These are phyloP conservation scores for Esox masquinongy DNA, from an alignment of 2,797 vertebrate genomes.

Conservation along the genomic window DNA sequence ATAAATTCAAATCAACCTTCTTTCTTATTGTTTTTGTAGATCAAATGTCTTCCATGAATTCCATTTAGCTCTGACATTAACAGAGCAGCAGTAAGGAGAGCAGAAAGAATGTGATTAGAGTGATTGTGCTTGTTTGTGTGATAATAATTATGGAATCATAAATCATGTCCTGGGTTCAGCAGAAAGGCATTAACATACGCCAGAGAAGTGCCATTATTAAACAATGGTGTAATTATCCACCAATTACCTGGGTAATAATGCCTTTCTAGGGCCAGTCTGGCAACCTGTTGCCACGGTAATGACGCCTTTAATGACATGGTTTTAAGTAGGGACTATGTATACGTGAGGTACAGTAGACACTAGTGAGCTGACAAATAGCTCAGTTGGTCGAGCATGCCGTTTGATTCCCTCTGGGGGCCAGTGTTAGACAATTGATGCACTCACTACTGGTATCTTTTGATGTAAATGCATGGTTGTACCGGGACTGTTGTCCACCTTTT, in stretches of 20 bases:
- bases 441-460: no score
- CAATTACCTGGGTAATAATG: constrained; percentile 70
- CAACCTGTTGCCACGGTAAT: constrained; percentile 41
- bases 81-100: constrained; percentile 40
- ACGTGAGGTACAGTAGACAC: background rate
- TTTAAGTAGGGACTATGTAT: background rate
- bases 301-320: constrained; percentile 33
- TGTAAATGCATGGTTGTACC: no score
- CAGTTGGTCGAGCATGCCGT: constrained; percentile 27
- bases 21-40: constrained; percentile 6
- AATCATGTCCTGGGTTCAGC: constrained; percentile 56
- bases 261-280: constrained; percentile 45
- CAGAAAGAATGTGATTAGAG: constrained; percentile 60
- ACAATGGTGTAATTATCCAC: constrained; percentile 64
- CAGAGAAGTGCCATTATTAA: constrained; percentile 60
- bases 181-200: constrained; percentile 55
- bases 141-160: constrained; percentile 64
- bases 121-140: constrained; percentile 16
- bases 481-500: no score
- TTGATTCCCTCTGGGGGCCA: no score
- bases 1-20: background rate
- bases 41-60: background rate
- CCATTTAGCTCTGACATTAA: constrained; percentile 37
- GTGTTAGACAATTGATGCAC: no score
- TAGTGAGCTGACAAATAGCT: background rate